Base-by-base conservation (phyloP, 2,797 vertebrate genomes). In the Argyrosomus regius region DNA sequence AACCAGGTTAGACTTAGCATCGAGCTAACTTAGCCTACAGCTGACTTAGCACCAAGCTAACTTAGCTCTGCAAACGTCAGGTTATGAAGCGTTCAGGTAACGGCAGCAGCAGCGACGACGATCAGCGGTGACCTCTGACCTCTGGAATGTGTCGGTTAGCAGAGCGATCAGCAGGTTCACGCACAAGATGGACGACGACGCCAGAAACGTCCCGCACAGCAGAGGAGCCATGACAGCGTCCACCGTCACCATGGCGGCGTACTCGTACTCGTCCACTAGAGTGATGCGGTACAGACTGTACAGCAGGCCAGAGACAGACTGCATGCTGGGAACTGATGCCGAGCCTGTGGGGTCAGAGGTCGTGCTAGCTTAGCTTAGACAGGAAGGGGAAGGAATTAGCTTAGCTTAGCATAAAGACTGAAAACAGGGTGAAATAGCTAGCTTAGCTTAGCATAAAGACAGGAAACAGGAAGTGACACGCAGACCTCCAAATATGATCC, bases 401-500 rank as follows among this genome's bases (percentile, higher is more conserved):
- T 10, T 43, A 43, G 11, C 41, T 43, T 43, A 43, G 10, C 11
- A 43, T 43, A 43, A 43, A 43, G 41, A 12, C 41, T 43, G 11
- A 6, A 43, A 43, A 43, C 3, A 43, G 11, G 10, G 41, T 10
- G 41, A 12, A 31, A 43, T 12, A 43, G 41, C 11, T 10, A 43
- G 11, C 10, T 3, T 11, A 41, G 41, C 41, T 43, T 12, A 43
- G 41, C 11, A 43, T 43, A 43, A 12, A 43, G 11, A 12, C 41
- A 54, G 28, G 17, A 54, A 69, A 14, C 4, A 61, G 59, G 39
- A 61, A 22, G 35, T 41, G 28, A 49, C 22, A 43, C 2, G 62
- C 65, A 61, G 70, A 95, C 94, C 94, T 93, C 94, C 94, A 52
- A 95, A 95, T 58, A 95, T 91, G 72, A 95, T 94, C 94, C 95